Percentiles rank a stretch among this genome's conserved stretches.
Conservation (phyloP, 2,113 vertebrate genomes). For the Antechinus flavipes region DNA sequence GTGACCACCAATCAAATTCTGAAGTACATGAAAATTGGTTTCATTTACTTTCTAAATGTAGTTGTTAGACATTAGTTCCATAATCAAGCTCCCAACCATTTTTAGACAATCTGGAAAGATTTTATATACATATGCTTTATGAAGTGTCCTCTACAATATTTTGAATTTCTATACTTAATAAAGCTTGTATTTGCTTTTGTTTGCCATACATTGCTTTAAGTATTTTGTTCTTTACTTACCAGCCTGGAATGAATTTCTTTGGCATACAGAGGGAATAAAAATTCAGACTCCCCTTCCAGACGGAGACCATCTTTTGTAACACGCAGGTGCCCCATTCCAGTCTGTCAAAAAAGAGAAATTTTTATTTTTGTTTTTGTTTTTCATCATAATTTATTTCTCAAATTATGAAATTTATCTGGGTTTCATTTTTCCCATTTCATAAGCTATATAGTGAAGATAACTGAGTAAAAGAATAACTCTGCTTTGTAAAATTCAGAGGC, state of each 20-base stretch:
- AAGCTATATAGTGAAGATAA: neutral
- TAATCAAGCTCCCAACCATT: neutral
- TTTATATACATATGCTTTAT: neutral
- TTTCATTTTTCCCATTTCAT: neutral
- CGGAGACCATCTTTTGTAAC: constrained; percentile 92
- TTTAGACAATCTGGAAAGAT: neutral
- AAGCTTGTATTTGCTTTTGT: constrained; percentile 5
- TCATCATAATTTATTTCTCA: constrained; percentile 14
- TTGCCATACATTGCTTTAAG: constrained; percentile 9
- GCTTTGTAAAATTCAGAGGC: neutral
- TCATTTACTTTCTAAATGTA: neutral
- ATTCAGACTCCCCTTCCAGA: constrained; percentile 97
- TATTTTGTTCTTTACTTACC: constrained; percentile 82
- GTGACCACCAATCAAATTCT: constrained; percentile 13
- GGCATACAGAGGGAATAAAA: constrained; percentile 94
- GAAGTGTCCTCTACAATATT: neutral
- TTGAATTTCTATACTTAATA: neutral
- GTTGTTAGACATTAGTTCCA: neutral
- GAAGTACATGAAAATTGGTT: neutral
- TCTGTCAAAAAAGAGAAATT: constrained; percentile 81
- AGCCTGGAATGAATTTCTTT: constrained; percentile 96
- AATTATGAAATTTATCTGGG: neutral
- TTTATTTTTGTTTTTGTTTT: constrained; percentile 31
- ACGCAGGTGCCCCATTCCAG: constrained; percentile 94
- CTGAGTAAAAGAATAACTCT: neutral